Base-by-base conservation (phyloP, 1,140 invertebrate species). In the Hyposmocoma kahamanoa region DNA sequence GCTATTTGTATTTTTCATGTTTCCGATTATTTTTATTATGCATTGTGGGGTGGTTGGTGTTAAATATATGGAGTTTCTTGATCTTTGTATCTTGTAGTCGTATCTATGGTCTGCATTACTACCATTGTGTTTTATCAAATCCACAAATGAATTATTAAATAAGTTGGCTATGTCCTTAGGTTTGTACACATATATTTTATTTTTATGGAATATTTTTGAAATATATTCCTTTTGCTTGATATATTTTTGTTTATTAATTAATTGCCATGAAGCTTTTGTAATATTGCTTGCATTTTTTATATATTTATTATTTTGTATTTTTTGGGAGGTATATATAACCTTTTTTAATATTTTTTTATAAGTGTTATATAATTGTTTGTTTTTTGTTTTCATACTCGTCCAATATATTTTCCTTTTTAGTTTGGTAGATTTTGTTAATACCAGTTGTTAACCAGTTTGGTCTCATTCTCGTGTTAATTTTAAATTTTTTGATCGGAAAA, bases 361-460 rank as follows among this genome's bases (percentile, higher is more conserved):
- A n/a, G n/a, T 1, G 9, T 2, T 32, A 32, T 32, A 19, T 32
- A 45, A 5, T 22, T 15, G 4, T 20, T 20, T 32, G 13, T 22
- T 21, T 17, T 24, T 1, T 3, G 1, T 11, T 13, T 11, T 24
- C 11, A 13, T 26, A 13, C 8, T 1, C 9, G 3, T 24, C 11
- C 6, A 18, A 21, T n/a, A 19, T 32, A 32, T 30, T 45, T 32
- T 19, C 42, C 30, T 1, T 18, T 15, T 32, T n/a, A 20, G 30
- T 45, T 45, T 32, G 6, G 30, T 9, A 6, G 15, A 32, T 28
- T 18, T 18, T 11, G 19, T 19, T 45, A 32, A 45, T 45, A 1
- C 42, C 42, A 8, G 10, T 2, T 8, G 42, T 22, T 32, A 45
- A 20, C 42, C 42, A 45, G 30, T 20, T 45, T 3, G 42, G 42